Percentiles rank a stretch among this genome's conserved stretches.
Conservation (phyloP, 1,140 invertebrate genomes). For the Neodiprion lecontei region DNA sequence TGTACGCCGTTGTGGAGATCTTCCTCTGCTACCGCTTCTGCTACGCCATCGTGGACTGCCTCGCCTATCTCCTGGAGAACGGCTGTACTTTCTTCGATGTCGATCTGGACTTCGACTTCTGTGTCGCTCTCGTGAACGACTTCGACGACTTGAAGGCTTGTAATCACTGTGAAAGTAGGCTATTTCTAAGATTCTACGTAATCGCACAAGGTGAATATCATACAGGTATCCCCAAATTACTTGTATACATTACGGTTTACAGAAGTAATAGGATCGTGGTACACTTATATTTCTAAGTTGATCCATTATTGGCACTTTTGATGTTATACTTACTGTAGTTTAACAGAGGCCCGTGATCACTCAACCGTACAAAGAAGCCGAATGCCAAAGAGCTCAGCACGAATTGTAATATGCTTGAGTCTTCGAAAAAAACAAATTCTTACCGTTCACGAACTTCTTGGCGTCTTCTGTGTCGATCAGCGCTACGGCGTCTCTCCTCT, state of each 20-base stretch:
- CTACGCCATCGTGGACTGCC: slow-evolving; percentile 40
- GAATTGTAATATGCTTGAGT: too few relatives aligned
- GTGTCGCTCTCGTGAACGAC: slow-evolving; percentile 50
- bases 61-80: slow-evolving; percentile 29
- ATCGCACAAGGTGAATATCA: not conserved
- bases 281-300: too few relatives aligned
- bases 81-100: slow-evolving; percentile 43
- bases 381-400: too few relatives aligned
- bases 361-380: too few relatives aligned
- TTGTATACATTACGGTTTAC: not conserved
- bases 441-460: slow-evolving; percentile 51
- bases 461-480: slow-evolving; percentile 46
- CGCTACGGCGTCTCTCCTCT: slow-evolving; percentile 37
- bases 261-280: slow-evolving; percentile 2
- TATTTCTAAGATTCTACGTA: slow-evolving; percentile 22
- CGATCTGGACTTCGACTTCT: slow-evolving; percentile 52
- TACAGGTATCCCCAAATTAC: not conserved
- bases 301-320: too few relatives aligned
- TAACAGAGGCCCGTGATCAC: too few relatives aligned
- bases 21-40: slow-evolving; percentile 37
- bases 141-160: slow-evolving; percentile 47
- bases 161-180: slow-evolving; percentile 45
- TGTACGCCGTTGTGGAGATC: slow-evolving; percentile 45
- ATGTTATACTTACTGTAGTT: not conserved
- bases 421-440: slow-evolving; percentile 23